Conservation (phyloP, 35 echinoderm and acorn worm species). For the Hemicentrotus pulcherrimus region DNA sequence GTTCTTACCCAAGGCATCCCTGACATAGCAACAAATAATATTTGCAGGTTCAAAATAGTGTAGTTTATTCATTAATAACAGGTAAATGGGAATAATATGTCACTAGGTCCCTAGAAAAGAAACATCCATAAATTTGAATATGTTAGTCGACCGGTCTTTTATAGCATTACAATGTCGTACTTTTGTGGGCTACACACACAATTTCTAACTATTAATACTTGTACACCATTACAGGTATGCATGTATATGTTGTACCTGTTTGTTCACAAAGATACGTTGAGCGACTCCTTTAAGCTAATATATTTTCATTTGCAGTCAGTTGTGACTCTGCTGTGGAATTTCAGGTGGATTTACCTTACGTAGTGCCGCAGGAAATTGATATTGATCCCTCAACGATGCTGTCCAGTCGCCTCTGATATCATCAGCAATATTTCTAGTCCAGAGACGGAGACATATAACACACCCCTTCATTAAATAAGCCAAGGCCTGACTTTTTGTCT, state of each 20-base stretch:
- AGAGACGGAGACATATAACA: not conserved
- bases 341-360: slow-evolving; percentile 11
- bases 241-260: not conserved
- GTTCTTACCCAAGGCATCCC: too few relatives aligned
- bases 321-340: not conserved
- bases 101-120: too few relatives aligned
- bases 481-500: not conserved
- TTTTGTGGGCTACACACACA: too few relatives aligned
- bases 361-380: slow-evolving; percentile 41
- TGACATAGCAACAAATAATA: too few relatives aligned
- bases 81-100: too few relatives aligned
- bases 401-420: slow-evolving; percentile 30
- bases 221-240: too few relatives aligned
- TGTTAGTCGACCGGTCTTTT: too few relatives aligned
- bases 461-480: not conserved
- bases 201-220: too few relatives aligned
- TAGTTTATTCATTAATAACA: too few relatives aligned
- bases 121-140: too few relatives aligned
- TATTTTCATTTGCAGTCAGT: slow-evolving; percentile 28
- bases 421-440: slow-evolving; percentile 15
- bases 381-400: slow-evolving; percentile 14
- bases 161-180: too few relatives aligned
- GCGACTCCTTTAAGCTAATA: not conserved
- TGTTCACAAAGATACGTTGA: not conserved
- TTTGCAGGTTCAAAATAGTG: too few relatives aligned